Conservation (phyloP, 2,888 invertebrate species). For the Drosophila stalkeri region DNA sequence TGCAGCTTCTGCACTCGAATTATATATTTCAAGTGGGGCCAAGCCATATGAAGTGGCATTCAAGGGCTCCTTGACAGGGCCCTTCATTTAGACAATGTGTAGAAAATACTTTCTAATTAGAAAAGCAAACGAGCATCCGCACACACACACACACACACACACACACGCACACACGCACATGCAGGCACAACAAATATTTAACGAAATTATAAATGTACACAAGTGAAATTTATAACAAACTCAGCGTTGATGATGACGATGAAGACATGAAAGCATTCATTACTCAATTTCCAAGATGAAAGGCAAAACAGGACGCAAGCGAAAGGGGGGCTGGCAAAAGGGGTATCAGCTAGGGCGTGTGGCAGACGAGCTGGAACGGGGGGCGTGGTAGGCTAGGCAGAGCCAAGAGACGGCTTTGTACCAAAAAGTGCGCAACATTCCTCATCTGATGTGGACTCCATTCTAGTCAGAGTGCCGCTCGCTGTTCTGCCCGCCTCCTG, state of each 20-base stretch:
- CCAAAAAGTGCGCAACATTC: constrained; percentile 55
- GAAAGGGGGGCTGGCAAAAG: background rate
- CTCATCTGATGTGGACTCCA: constrained; percentile 21
- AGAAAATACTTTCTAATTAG: constrained; percentile 64
- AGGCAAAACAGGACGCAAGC: constrained; percentile 27
- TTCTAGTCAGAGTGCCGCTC: constrained; percentile 5
- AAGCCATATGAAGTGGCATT: constrained; percentile 18
- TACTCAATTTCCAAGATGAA: constrained; percentile 64
- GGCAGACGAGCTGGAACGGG: background rate
- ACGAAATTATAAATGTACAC: constrained; percentile 70
- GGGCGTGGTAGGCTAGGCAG: no score
- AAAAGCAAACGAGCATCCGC: constrained; percentile 37
- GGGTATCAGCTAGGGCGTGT: background rate
- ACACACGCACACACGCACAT: constrained; percentile 14
- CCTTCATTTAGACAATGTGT: constrained; percentile 50
- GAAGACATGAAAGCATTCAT: constrained; percentile 63
- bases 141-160: constrained; percentile 20
- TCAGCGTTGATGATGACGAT: constrained; percentile 43
- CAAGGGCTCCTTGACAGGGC: constrained; percentile 30
- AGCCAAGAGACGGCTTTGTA: constrained; percentile 11
- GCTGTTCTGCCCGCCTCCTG: background rate
- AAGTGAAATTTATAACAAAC: constrained; percentile 53
- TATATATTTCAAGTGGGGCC: constrained; percentile 17
- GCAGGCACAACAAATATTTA: constrained; percentile 63
- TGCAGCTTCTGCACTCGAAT: constrained; percentile 7